Conservation (phyloP, 2,113 vertebrate species). For the Dicerorhinus sumatrensis region DNA sequence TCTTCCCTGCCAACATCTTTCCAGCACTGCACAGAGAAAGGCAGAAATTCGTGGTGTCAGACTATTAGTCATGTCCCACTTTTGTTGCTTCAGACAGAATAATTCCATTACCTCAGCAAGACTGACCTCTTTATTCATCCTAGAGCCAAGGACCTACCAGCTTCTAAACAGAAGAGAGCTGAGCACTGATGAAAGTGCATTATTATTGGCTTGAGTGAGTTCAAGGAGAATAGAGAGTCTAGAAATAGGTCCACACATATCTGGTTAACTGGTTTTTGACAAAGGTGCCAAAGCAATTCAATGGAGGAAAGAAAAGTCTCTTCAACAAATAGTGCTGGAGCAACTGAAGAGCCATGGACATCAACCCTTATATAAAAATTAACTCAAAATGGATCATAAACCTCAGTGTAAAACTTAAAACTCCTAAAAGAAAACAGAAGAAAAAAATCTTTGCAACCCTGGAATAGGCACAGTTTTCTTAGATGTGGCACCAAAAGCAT, state of each 20-base stretch:
- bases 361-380: background rate
- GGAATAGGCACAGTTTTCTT: background rate
- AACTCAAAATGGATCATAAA: background rate
- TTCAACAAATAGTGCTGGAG: background rate
- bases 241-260: background rate
- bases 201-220: background rate
- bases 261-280: background rate
- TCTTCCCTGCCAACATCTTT: background rate
- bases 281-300: background rate
- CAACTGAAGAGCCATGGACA: background rate
- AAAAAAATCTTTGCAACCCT: background rate
- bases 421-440: background rate
- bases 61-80: too few relatives aligned
- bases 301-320: background rate
- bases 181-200: background rate
- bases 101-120: background rate
- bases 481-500: background rate
- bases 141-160: background rate
- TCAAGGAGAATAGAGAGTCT: background rate
- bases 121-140: background rate
- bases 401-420: background rate
- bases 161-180: conserved; percentile 21
- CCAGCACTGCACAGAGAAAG: background rate
- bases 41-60: background rate
- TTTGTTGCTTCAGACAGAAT: background rate